phyloP scores from a whole-genome alignment of 2,113 vertebrate genomes.

The Nerophis lumbriciformis region DNA sequence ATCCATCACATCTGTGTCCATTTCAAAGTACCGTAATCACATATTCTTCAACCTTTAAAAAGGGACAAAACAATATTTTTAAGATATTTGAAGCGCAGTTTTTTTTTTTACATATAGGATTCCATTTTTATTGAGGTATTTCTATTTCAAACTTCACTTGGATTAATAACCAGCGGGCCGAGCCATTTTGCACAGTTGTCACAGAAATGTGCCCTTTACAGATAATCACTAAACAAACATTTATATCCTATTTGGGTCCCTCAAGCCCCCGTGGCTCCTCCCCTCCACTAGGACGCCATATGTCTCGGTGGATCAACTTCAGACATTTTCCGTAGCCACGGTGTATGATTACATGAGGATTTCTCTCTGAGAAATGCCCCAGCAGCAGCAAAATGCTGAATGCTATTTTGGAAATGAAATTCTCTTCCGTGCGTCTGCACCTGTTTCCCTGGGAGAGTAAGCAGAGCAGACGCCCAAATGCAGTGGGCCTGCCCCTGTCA shows the following conservation, averaged over 20 bases:
- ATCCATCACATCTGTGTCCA: no score
- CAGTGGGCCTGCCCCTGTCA: constrained; percentile 82
- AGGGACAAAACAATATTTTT: no score
- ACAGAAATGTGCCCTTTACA: constrained; percentile 30
- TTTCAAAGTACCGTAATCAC: no score
- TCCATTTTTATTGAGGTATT: not conserved
- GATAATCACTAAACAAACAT: constrained; percentile 55
- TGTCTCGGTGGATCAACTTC: constrained; percentile 73
- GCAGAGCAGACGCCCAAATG: constrained; percentile 86
- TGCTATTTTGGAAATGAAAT: constrained; percentile 97
- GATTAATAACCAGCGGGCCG: constrained; percentile 29
- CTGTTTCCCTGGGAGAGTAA: constrained; percentile 91
- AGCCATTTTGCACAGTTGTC: constrained; percentile 30
- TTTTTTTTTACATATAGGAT: not conserved
- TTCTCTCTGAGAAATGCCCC: constrained; percentile 81
- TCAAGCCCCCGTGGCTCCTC: constrained; percentile 42
- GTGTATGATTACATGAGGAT: constrained; percentile 77
- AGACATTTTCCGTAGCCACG: constrained; percentile 65
- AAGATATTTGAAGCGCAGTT: no score
- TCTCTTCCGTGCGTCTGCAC: constrained; percentile 93
- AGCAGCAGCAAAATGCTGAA: constrained; percentile 84
- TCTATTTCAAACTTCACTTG: not conserved
- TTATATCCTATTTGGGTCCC: constrained; percentile 51
- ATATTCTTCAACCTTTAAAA: no score
- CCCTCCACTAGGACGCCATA: constrained; percentile 65